Evolutionary conservation across 2,113 vertebrate genomes (phyloP), one percentile per base, ranked within the genome.

Genomic region (Heteronetta atricapilla): DNA sequence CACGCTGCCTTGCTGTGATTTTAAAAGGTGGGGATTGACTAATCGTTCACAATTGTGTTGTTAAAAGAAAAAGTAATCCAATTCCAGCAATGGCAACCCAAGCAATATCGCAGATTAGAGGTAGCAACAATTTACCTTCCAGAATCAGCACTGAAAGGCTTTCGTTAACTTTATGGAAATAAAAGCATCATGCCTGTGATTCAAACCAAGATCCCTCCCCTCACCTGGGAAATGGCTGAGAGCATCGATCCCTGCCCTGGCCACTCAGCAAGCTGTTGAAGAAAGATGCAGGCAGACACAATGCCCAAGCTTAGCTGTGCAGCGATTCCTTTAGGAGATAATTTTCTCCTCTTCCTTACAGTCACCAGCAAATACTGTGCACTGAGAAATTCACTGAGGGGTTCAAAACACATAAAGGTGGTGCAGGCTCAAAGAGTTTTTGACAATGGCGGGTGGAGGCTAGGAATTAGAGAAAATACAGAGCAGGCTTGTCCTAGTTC

Each of bases 201-300:
- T 64, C 1, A 13, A 69, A 40, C 64, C 1, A 1, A n/a, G 14
- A 59, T 74, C 56, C 59, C 26, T 25, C 28, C 76, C 36, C 60
- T 83, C 17, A 25, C 20, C 23, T 46, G 38, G 23, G 60, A 92
- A 88, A 75, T 44, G 38, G 46, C 16, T 70, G 36, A 78, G 36
- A 18, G 19, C 1, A 0, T 11, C 64, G 48, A 52, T 53, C 0
- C 0, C 29, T 78, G 40, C 20, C 48, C 59, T 64, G 42, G 66
- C n/a, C 26, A 20, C 23, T 36, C 63, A 1, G 2, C 53, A 38
- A 88, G 46, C 75, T 73, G 64, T n/a, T 55, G 10, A 14, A 50
- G 62, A 46, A 80, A 69, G 75, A 38, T 19, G 46, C 0, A 13
- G n/a, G 33, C 52, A 72, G 60, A 38, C 34, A 34, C 8, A 82